Percentiles rank a stretch among this genome's conserved stretches.
Evolutionary conservation across 1,140 invertebrate species (phyloP).

Genomic region (Macrocentrus cingulum): DNA sequence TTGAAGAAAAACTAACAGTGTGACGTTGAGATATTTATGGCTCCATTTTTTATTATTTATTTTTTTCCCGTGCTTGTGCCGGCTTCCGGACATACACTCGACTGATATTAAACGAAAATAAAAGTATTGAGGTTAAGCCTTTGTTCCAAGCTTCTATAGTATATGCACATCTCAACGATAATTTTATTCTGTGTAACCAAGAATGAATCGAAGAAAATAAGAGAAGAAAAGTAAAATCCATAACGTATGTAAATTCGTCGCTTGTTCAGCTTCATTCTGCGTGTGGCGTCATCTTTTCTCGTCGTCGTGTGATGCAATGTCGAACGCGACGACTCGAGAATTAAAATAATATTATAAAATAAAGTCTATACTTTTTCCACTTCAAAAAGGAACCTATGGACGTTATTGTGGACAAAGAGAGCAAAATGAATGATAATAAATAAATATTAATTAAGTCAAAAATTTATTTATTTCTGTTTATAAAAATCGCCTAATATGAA

Average conservation of each 20-base stretch:
- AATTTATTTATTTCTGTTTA: too few species aligned
- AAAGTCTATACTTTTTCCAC: slow-evolving; percentile 18
- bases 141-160: slow-evolving; percentile 11
- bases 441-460: not conserved
- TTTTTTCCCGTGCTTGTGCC: slow-evolving; percentile 25
- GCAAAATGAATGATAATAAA: not conserved
- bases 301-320: not conserved
- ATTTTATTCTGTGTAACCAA: too few species aligned
- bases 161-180: not conserved
- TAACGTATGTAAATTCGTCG: slow-evolving; percentile 4
- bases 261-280: slow-evolving; percentile 12
- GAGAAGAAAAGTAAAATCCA: not conserved
- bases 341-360: too few species aligned
- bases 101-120: slow-evolving; percentile 20
- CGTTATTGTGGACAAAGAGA: slow-evolving; percentile 6
- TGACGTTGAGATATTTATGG: too few species aligned
- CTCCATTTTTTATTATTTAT: slow-evolving; percentile 21
- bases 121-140: slow-evolving; percentile 2
- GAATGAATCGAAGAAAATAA: not conserved
- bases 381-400: slow-evolving; percentile 6
- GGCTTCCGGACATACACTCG: slow-evolving; percentile 20
- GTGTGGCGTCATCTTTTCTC: not conserved
- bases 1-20: too few species aligned
- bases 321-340: not conserved
- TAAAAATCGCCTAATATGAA: too few species aligned